Base-by-base conservation (phyloP, 2,888 invertebrate species). In the Spodoptera littoralis region DNA sequence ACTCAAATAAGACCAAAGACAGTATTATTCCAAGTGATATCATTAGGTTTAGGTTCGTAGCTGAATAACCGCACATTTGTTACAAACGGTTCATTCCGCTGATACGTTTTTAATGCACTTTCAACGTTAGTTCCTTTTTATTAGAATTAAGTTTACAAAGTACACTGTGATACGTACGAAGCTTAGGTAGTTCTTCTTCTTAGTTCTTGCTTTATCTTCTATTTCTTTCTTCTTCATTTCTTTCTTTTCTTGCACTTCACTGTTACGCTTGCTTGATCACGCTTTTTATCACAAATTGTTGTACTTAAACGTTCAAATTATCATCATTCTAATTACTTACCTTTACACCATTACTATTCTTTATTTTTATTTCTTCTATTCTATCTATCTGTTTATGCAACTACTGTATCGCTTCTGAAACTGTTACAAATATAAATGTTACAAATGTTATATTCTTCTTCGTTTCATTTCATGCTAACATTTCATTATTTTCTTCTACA, bases 1-100 rank as follows among this genome's bases (percentile, higher is more conserved):
- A 70, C 77, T 76, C 79, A 72, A 82, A 84, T 84, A 83, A 90
- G 90, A 91, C 94, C 93, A 94, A 94, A 94, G 93, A 94, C 93
- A 93, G 92, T 93, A 91, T 94, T 93, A 88, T 84, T 85, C 73
- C 77, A 88, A 87, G 85, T 89, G 85, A 88, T 88, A 85, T 85
- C 77, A 68, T 83, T 83, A 82, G 73, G 71, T 55, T 80, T 82
- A 83, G 71, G 63, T 61, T 65, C 62, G 75, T 69, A 82, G 90
- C 90, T 79, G 93, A 88, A 92, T 93, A 89, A 88, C 94, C 93
- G 94, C 92, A 94, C 92, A 94, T 94, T 94, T 94, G 94, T 94
- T 94, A 84, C 74, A 92, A 87, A 89, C 93, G 94, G 93, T 90
- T 84, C 84, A 92, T 91, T 93, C 90, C 87, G 90, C 90, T 77